A percentile compares a stretch with the other conserved stretches of the same genome.
phyloP scores from a whole-genome alignment of 2,888 invertebrate genomes.

The Leptothorax acervorum region DNA sequence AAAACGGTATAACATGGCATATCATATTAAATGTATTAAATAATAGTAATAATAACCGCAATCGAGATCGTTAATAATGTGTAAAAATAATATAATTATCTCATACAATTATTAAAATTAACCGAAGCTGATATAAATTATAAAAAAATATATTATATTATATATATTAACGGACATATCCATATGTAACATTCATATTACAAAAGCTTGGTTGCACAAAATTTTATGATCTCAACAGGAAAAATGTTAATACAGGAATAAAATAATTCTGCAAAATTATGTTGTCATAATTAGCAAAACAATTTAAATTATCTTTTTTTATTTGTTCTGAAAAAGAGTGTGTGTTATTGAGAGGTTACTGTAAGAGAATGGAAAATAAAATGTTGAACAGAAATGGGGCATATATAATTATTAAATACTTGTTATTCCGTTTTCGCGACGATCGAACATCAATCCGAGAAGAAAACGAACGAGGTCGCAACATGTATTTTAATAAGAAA shows the following conservation, averaged over 20 bases:
- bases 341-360: neutral
- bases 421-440: constrained; percentile 19
- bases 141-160: too few relatives aligned
- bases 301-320: neutral
- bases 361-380: neutral
- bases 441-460: constrained; percentile 10
- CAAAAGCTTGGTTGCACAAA: neutral
- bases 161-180: neutral
- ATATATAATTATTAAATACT: constrained; percentile 25
- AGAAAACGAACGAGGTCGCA: neutral
- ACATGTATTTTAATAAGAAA: constrained; percentile 17
- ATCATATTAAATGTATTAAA: constrained; percentile 11
- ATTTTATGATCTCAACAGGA: constrained; percentile 12
- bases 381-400: neutral
- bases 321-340: neutral
- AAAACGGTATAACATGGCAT: neutral
- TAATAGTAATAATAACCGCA: neutral
- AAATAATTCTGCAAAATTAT: constrained; percentile 7
- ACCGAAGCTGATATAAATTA: constrained; percentile 6
- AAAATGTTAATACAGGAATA: constrained; percentile 10
- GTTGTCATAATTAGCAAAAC: neutral
- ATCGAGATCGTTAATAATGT: neutral
- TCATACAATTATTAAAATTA: constrained; percentile 18
- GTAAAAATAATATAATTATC: constrained; percentile 8
- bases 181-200: neutral